Evolutionary conservation across 2,888 invertebrate genomes (phyloP).

Genomic region (Ommatoiulus sabulosus): DNA sequence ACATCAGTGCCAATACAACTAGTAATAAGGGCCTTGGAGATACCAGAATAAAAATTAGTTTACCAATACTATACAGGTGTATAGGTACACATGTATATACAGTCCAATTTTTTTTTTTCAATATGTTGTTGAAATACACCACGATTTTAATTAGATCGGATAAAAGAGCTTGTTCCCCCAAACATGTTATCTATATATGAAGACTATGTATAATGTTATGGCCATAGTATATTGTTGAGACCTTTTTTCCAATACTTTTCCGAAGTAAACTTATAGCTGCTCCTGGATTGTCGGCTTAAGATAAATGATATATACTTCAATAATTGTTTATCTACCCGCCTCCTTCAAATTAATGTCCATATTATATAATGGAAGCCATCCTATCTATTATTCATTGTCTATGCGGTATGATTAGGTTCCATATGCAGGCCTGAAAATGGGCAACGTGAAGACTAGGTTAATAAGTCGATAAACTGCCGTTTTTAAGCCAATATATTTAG

Average conservation of each 20-base stretch:
- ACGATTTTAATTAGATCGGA: background rate
- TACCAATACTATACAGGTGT: too few relatives aligned
- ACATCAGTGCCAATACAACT: too few relatives aligned
- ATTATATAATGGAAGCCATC: conserved; percentile 45
- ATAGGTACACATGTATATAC: too few relatives aligned
- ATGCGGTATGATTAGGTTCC: conserved; percentile 45
- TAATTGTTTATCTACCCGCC: conserved; percentile 48
- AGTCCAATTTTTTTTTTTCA: background rate
- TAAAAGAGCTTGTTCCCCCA: background rate
- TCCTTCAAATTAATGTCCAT: conserved; percentile 41
- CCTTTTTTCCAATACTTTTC: background rate
- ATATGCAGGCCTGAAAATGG: background rate
- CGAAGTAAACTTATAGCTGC: background rate
- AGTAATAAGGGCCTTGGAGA: background rate
- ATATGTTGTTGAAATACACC: background rate
- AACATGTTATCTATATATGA: background rate
- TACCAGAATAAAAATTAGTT: background rate
- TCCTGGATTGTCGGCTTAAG: conserved; percentile 32
- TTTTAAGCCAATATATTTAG: conserved; percentile 48
- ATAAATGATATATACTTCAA: conserved; percentile 41
- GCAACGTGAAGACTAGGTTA: background rate
- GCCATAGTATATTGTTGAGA: background rate
- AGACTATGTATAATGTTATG: background rate
- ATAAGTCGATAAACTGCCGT: conserved; percentile 48
- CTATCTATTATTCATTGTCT: conserved; percentile 48